Conservation (phyloP, 2,888 invertebrate genomes). For the Sthenelais limicola region DNA sequence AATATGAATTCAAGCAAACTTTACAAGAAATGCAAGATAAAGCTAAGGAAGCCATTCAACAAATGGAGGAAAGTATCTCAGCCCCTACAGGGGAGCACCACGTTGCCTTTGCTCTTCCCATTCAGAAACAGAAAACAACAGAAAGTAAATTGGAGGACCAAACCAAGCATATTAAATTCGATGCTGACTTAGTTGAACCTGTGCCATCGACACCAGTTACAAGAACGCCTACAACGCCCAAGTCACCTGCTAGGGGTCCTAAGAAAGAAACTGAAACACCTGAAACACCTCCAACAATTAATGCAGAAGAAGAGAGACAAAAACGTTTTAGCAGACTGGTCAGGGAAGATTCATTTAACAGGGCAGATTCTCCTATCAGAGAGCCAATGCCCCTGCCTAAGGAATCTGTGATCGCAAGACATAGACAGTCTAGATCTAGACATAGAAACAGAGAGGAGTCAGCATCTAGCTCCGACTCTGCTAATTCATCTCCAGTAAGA, state of each 20-base stretch:
- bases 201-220: conserved; percentile 13
- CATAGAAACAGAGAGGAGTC: not conserved
- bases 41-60: no score
- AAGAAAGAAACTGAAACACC: not conserved
- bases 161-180: no score
- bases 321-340: conserved; percentile 4
- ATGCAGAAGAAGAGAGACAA: not conserved
- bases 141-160: no score
- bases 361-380: conserved; percentile 30
- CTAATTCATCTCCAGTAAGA: not conserved
- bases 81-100: no score
- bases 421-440: conserved; percentile 20
- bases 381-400: conserved; percentile 36
- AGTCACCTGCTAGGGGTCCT: not conserved
- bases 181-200: no score
- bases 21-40: no score
- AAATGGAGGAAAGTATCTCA: no score
- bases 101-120: no score
- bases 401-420: conserved; percentile 38
- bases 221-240: not conserved
- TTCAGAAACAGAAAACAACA: no score
- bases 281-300: not conserved
- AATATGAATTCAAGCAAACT: no score
- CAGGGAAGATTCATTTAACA: conserved; percentile 30
- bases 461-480: not conserved